Percentiles rank a stretch among this genome's conserved stretches.
These are phyloP conservation scores for Peucedramus taeniatus DNA, from an alignment of 2,113 vertebrate genomes.

Conservation along the genomic window DNA sequence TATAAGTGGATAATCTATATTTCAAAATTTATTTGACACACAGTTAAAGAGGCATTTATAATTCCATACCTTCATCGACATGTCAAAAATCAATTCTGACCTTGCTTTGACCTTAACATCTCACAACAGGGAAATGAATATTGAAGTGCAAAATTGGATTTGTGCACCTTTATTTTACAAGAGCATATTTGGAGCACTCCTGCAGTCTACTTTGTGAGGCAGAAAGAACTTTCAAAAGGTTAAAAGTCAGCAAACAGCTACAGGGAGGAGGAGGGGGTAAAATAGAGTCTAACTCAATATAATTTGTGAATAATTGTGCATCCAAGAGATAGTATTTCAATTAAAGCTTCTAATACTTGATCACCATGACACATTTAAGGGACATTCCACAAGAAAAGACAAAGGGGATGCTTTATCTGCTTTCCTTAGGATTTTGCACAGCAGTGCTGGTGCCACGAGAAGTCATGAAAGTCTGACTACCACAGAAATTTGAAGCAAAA, in stretches of 20 bases:
- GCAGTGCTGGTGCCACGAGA: not conserved
- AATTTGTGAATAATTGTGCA: not conserved
- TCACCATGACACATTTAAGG: not conserved
- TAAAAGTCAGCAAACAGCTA: not conserved
- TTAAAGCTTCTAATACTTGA: not conserved
- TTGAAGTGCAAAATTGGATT: not conserved
- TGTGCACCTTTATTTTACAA: not conserved
- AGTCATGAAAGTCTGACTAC: not conserved
- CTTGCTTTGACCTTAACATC: not conserved
- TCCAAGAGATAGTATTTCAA: not conserved
- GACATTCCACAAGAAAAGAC: not conserved
- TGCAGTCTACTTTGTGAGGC: not conserved
- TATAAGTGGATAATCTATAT: not conserved
- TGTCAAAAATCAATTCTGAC: not conserved
- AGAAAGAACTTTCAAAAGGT: not conserved
- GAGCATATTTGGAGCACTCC: not conserved
- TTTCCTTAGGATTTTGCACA: not conserved
- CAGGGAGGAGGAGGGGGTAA: not conserved
- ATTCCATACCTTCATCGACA: not conserved
- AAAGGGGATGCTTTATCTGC: not conserved
- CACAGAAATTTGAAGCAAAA: not conserved
- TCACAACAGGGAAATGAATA: not conserved
- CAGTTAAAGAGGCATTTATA: not conserved
- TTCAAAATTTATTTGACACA: not conserved
- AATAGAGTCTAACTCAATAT: not conserved